A percentile compares a stretch with the other conserved stretches of the same genome.
phyloP scores from a whole-genome alignment of 1,140 invertebrate genomes.

The Araneus ventricosus region DNA sequence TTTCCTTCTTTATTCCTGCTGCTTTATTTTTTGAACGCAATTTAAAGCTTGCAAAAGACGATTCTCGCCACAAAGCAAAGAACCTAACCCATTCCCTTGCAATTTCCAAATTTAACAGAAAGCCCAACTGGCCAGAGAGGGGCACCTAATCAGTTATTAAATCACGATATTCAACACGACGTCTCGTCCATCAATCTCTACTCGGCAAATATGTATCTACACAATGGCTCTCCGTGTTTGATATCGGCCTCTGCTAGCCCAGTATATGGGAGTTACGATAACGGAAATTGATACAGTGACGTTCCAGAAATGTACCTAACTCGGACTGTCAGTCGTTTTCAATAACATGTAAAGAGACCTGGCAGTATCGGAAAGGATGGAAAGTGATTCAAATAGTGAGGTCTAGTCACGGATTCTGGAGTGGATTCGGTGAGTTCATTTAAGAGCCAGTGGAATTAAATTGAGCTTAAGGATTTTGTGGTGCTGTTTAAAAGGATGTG shows the following conservation, averaged over 20 bases:
- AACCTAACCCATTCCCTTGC: neutral
- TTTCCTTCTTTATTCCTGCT: too few relatives aligned
- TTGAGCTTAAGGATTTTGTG: neutral
- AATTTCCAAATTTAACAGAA: neutral
- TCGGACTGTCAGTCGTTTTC: slow-evolving; percentile 22
- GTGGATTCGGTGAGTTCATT: neutral
- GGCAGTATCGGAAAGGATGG: neutral
- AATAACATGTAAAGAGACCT: slow-evolving; percentile 17
- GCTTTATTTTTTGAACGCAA: too few relatives aligned
- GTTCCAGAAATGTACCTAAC: neutral
- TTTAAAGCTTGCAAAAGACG: too few relatives aligned
- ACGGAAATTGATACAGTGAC: slow-evolving; percentile 41
- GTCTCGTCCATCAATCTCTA: neutral
- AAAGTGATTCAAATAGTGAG: neutral
- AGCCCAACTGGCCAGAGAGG: neutral
- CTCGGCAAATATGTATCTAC: neutral
- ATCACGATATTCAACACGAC: neutral
- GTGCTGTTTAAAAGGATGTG: neutral
- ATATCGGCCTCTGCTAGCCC: neutral
- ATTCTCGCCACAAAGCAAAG: too few relatives aligned
- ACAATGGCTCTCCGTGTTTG: slow-evolving; percentile 4
- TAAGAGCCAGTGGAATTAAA: neutral
- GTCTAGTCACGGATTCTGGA: neutral
- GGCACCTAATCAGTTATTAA: neutral
- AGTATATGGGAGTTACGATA: neutral